Evolutionary conservation across 2,797 vertebrate genomes (phyloP), one percentile per base, ranked within the genome.

Genomic region (Amazonetta brasiliensis): DNA sequence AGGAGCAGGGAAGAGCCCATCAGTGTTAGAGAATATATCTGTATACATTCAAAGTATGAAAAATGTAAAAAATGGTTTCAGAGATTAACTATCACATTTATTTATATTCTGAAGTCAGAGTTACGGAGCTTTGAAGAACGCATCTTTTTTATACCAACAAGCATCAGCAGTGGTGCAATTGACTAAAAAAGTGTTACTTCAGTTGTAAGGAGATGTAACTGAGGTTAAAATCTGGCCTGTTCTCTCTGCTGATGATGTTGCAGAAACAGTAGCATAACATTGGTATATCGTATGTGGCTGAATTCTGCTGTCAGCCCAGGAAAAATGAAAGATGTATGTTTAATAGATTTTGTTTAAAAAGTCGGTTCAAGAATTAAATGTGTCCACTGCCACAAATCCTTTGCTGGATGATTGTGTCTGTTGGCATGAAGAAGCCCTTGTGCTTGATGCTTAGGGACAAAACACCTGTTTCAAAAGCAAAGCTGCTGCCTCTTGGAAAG

Each of bases 191-290:
- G 35, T 0, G 0, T 82, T 83, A 92, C 48, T 87, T 95, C 82
- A 22, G 84, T 30, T 77, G 75, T 68, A 91, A 92, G 78, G 89
- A 90, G 81, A 11, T 84, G 55, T 72, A 68, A 87, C 10, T 73
- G 88, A 92, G 78, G 60, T 90, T 90, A 93, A 77, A 92, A 58
- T 92, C 78, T 95, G 89, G 60, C 78, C 89, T 94, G 88, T 87
- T 75, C 92, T 89, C 95, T 64, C 88, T 91, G 72, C 78, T 96
- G 92, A 83, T 74, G 60, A n/a, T 85, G 94, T 84, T 94, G 93
- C 90, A 95, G 93, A 90, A 92, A 92, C 5, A 95, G 91, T 94
- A 84, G 63, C 55, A 54, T 11, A 74, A 23, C 14, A 31, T 91
- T 92, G 90, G 74, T 63, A 86, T 56, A n/a, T 68, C 25, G 28